Percentiles rank a stretch among this genome's conserved stretches.
phyloP scores from a whole-genome alignment of 2,888 invertebrate species.

The Cynaeus angustus region DNA sequence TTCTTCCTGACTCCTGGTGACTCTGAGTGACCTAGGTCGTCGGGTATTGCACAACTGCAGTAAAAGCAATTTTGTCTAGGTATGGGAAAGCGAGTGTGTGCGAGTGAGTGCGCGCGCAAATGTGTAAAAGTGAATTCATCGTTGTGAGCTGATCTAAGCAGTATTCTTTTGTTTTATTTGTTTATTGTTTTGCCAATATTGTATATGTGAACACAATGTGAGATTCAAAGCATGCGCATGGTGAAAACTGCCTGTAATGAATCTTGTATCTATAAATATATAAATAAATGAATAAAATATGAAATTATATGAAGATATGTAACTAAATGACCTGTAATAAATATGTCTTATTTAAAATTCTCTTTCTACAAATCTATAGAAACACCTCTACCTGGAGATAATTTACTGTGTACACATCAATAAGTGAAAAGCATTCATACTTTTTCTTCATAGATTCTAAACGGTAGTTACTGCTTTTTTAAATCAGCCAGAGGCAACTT shows the following conservation, averaged over 20 bases:
- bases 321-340: conserved; percentile 70
- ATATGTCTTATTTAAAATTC: conserved; percentile 67
- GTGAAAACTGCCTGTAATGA: conserved; percentile 68
- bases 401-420: no score
- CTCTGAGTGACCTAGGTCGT: conserved; percentile 44
- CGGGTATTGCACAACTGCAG: conserved; percentile 64
- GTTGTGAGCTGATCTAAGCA: conserved; percentile 69
- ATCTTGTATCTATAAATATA: conserved; percentile 70
- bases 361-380: conserved; percentile 1
- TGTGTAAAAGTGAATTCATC: conserved; percentile 62
- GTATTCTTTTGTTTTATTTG: conserved; percentile 67
- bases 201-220: conserved; percentile 66
- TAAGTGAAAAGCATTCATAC: no score
- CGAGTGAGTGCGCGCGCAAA: conserved; percentile 57
- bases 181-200: conserved; percentile 66
- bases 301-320: conserved; percentile 69
- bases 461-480: no score
- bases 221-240: conserved; percentile 64
- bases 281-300: conserved; percentile 69
- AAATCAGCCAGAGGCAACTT: no score
- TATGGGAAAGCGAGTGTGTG: conserved; percentile 53
- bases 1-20: conserved; percentile 51
- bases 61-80: conserved; percentile 69
- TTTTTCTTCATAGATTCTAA: no score
- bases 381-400: conserved; percentile 1